Evolutionary conservation across 2,888 invertebrate genomes (phyloP).

Genomic region (Antitype chi): DNA sequence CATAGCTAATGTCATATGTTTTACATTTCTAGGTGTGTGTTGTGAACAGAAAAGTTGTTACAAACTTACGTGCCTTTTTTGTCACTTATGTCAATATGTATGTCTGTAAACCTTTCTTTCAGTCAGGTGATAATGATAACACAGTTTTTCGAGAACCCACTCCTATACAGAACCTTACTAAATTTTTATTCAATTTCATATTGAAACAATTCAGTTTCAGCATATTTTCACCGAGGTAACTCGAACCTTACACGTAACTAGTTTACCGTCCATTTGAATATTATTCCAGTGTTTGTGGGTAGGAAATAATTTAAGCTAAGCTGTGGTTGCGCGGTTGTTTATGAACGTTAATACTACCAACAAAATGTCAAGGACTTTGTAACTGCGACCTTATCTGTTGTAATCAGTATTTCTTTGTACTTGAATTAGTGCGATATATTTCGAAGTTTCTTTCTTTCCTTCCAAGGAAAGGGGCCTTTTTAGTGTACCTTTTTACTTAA

Average conservation of each 20-base stretch:
- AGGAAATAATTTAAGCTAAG: constrained; percentile 59
- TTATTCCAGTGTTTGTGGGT: constrained; percentile 52
- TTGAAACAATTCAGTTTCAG: constrained; percentile 27
- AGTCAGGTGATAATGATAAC: not conserved
- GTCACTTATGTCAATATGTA: not conserved
- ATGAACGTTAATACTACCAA: constrained; percentile 38
- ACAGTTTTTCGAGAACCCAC: not conserved
- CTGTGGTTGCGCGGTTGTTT: constrained; percentile 45
- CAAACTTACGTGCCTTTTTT: not conserved
- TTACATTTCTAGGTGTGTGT: too few species aligned
- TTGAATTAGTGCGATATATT: constrained; percentile 18
- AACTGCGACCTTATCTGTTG: constrained; percentile 45
- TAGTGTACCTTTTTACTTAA: too few species aligned
- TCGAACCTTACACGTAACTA: constrained; percentile 26
- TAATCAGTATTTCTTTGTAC: constrained; percentile 55
- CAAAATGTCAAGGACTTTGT: constrained; percentile 57
- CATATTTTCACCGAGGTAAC: constrained; percentile 35
- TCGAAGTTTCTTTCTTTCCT: constrained; percentile 7
- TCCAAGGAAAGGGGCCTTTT: not conserved
- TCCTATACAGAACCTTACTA: not conserved
- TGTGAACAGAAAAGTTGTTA: too few species aligned
- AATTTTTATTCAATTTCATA: constrained; percentile 31
- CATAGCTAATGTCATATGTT: too few species aligned
- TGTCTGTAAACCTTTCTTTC: not conserved
- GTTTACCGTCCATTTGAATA: constrained; percentile 54